A percentile compares a stretch with the other conserved stretches of the same genome.
These are phyloP conservation scores for Leistus spinibarbis DNA, from an alignment of 2,888 invertebrate genomes.

Conservation along the genomic window DNA sequence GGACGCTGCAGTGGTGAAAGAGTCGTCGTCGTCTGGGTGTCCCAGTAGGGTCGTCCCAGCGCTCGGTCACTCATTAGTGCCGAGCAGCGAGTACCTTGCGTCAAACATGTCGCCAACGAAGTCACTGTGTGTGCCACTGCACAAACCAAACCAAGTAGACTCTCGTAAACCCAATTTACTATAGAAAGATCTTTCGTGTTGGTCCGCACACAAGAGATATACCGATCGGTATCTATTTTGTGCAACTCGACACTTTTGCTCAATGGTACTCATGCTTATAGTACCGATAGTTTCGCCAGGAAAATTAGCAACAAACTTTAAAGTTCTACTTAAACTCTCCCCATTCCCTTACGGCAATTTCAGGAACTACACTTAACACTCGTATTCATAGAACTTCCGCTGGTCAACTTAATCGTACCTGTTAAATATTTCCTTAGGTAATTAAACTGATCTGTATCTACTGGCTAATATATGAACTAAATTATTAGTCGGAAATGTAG, in stretches of 20 bases:
- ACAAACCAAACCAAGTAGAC: slow-evolving; percentile 45
- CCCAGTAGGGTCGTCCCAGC: slow-evolving; percentile 49
- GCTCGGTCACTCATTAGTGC: slow-evolving; percentile 53
- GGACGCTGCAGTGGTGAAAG: slow-evolving; percentile 3
- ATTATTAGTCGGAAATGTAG: too few relatives aligned
- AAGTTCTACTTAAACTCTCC: too few relatives aligned
- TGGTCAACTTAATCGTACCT: too few relatives aligned
- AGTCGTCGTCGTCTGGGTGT: slow-evolving; percentile 18
- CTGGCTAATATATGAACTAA: too few relatives aligned
- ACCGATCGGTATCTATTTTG: neutral
- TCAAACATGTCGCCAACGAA: slow-evolving; percentile 49
- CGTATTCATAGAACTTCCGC: too few relatives aligned
- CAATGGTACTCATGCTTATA: too few relatives aligned
- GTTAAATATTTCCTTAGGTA: too few relatives aligned
- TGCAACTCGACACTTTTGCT: neutral
- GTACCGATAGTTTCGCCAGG: too few relatives aligned
- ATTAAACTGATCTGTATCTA: too few relatives aligned
- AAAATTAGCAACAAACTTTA: too few relatives aligned
- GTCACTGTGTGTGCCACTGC: slow-evolving; percentile 45
- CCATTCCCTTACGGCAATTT: too few relatives aligned
- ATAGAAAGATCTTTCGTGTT: neutral
- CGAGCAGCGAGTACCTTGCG: slow-evolving; percentile 45
- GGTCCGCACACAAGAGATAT: neutral
- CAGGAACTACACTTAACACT: too few relatives aligned
- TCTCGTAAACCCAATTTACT: slow-evolving; percentile 31